Base-by-base conservation (phyloP, 2,888 invertebrate species). In the Busseola fusca region DNA sequence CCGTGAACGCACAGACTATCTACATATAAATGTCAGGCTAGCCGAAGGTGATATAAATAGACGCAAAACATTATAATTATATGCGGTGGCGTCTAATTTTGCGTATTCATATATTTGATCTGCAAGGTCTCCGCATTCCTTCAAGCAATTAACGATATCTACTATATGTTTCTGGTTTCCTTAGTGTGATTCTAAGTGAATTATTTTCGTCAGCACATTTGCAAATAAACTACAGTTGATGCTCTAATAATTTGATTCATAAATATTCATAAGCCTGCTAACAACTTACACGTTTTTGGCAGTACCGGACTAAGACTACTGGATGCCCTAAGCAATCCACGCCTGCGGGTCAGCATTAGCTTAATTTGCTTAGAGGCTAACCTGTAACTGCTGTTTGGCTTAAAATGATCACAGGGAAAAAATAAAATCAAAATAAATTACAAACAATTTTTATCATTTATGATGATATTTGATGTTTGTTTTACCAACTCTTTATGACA, bases 91-190 rank as follows among this genome's bases (percentile, higher is more conserved):
- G 27, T 42, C 60, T 62, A 73, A 74, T 72, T 73, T 78, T 73
- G 45, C 42, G 42, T 45, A 64, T 54, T 59, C n/a, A 63, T 48
- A 50, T 42, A 18, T 52, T 74, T 62, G 62, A 21, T 45, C 52
- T 42, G 62, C 67, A 67, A 73, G 74, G 76, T 76, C 79, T 73
- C 30, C 21, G 42, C 30, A 40, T 67, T 63, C 64, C 34, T 77
- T 76, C 45, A 78, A 78, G 66, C 57, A 58, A 57, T 67, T 57
- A 76, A 52, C 18, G 6, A 64, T 48, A 48, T 34, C 18, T 21
- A 37, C 16, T 40, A 48, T 75, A 54, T 45, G 54, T 77, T 75
- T 64, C 72, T 64, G 72, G 78, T 78, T 71, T 72, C 40, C 25
- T 75, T 59, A 59, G n/a, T 21, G 21, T 62, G 27, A n/a, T 1